Percentiles rank a stretch among this genome's conserved stretches.
These are phyloP conservation scores for Pygoscelis adeliae DNA, from an alignment of 2,113 vertebrate species.

Conservation along the genomic window DNA sequence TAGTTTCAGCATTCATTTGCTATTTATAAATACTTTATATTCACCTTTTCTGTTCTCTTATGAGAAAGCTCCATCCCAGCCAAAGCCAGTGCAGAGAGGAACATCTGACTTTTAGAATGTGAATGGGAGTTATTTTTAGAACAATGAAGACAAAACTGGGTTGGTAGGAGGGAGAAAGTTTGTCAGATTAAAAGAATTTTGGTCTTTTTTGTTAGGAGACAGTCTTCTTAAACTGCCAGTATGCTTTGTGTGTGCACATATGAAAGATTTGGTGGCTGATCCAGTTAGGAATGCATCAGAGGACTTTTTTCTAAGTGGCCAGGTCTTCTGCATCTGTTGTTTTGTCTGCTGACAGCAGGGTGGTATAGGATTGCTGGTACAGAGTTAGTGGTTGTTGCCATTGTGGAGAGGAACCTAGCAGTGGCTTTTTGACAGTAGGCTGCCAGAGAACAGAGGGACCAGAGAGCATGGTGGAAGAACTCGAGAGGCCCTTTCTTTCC, in stretches of 20 bases:
- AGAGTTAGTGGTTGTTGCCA: background rate
- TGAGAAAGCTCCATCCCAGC: background rate
- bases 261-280: background rate
- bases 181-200: background rate
- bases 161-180: background rate
- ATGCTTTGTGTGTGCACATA: background rate
- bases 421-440: background rate
- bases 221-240: background rate
- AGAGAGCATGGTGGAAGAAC: background rate
- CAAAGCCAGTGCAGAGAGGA: background rate
- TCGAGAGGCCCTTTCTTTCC: background rate
- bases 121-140: conserved; percentile 28
- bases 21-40: conserved; percentile 1
- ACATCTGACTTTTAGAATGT: background rate
- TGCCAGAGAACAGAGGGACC: background rate
- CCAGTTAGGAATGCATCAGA: background rate
- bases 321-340: background rate
- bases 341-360: background rate
- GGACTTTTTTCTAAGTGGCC: background rate
- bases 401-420: background rate
- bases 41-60: background rate
- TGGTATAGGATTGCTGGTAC: background rate
- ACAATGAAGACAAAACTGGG: background rate
- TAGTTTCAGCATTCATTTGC: background rate
- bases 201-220: background rate